Evolutionary conservation across 2,888 invertebrate species (phyloP).

Genomic region (Crematogaster levior): DNA sequence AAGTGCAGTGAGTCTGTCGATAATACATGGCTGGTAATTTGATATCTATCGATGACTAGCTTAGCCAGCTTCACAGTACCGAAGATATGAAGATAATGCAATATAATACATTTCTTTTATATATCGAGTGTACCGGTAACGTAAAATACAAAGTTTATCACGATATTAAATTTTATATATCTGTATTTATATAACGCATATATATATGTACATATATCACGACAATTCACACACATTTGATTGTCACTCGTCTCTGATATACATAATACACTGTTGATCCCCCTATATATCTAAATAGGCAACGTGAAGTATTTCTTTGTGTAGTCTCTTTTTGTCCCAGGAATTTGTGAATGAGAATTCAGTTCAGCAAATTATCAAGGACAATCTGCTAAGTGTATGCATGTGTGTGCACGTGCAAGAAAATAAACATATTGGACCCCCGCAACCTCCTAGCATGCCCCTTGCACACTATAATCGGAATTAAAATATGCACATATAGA

Average conservation of each 20-base stretch:
- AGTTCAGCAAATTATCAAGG: conserved; percentile 41
- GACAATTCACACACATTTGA: conserved; percentile 54
- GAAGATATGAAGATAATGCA: conserved; percentile 28
- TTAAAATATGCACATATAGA: conserved; percentile 34
- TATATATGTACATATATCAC: conserved; percentile 17
- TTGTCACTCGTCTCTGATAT: conserved; percentile 61
- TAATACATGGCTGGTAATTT: neutral
- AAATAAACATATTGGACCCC: conserved; percentile 38
- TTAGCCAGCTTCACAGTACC: neutral
- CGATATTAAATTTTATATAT: conserved; percentile 44
- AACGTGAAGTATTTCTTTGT: conserved; percentile 23
- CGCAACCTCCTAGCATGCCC: conserved; percentile 46
- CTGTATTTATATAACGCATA: conserved; percentile 41
- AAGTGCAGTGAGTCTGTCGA: conserved; percentile 18
- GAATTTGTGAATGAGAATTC: conserved; percentile 23
- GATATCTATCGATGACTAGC: conserved; percentile 14
- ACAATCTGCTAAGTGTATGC: neutral
- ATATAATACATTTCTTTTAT: conserved; percentile 28
- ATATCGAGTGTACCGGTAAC: conserved; percentile 28
- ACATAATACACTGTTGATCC: conserved; percentile 60
- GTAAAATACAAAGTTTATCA: conserved; percentile 38
- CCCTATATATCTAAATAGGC: conserved; percentile 52
- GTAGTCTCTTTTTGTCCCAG: neutral
- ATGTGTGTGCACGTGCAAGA: neutral
- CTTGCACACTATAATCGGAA: conserved; percentile 29